Evolutionary conservation across 2,888 invertebrate genomes (phyloP), one percentile per base, ranked within the genome.

Genomic region (Coleophora flavipennella): DNA sequence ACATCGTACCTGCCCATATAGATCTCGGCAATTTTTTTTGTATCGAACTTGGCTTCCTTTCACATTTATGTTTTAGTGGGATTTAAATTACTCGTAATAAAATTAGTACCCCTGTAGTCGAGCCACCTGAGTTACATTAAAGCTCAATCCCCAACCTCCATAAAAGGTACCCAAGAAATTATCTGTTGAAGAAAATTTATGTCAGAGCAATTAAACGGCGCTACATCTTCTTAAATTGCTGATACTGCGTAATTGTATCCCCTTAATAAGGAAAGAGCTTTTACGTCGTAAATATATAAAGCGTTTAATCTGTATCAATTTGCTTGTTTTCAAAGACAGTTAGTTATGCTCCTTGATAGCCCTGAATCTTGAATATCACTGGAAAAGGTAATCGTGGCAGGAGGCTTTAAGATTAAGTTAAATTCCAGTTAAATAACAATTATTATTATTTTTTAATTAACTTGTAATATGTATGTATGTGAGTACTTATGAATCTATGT

Each of bases 201-300:
- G 65, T 59, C 51, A 56, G 53, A 65, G 70, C 67, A 77, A 77
- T 76, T 77, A 75, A 73, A 72, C 61, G 65, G 57, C 57, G 59
- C 62, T 71, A 69, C 65, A 72, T 74, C 73, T 75, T 60, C 69
- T 67, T 69, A 71, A 75, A 72, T 72, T 69, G 70, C 69, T 70
- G 64, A 64, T 59, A 70, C 65, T 70, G 70, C 64, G 69, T 75
- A 77, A 77, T 77, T 75, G 75, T 77, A 71, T 73, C 59, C 59
- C 59, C 62, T 69, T 72, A 72, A 67, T 72, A 69, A 71, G 67
- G 62, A 70, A 62, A 58, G 65, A 60, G 65, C 61, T 62, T 63
- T 71, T 67, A 67, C 66, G 64, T 72, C 71, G 70, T 71, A 72
- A 72, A 74, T 70, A 72, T 6, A 20, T 67, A 71, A 72, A 67